Base-by-base conservation (phyloP, 2,888 invertebrate genomes). In the Malthinus flaveolus region DNA sequence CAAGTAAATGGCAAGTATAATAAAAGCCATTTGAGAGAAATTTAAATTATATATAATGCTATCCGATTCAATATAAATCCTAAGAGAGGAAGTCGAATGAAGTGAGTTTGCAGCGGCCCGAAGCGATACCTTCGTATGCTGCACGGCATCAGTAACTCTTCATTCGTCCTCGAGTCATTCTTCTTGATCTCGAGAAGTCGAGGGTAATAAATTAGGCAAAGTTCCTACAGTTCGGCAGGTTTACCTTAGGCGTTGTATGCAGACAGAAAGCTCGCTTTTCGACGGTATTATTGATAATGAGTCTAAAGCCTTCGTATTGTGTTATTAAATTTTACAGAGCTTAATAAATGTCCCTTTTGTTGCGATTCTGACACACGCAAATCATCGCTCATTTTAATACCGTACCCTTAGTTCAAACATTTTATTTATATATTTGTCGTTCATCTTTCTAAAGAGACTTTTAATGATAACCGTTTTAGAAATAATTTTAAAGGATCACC, bases 121-220 rank as follows among this genome's bases (percentile, higher is more conserved):
- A 51, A 48, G 55, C 61, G 48, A 51, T 51, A 52, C 54, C 48
- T 64, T 47, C 57, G 59, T 64, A 69, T 69, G 67, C 23, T 23
- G 23, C 66, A 68, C 66, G 59, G 64, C 66, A 66, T 68, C 68
- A 66, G 66, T 69, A 70, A 71, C 68, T 70, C 69, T 65, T 69
- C 66, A 67, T 70, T 70, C 69, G 66, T 71, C 68, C 68, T 60
- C 63, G 59, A 71, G 71, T 71, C 68, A 71, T 73, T 71, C 71
- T 71, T 73, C 72, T 70, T 70, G 71, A 71, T 73, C 72, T 68
- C 62, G 64, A 62, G 60, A 68, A 71, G 68, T 71, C 72, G 50
- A 59, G 67, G 56, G 69, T 71, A 67, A 72, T 71, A 72, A 72
- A 72, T 72, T 71, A 71, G 67, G 66, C 65, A 57, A 66, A 70